These are phyloP conservation scores for Corapipo altera DNA, from an alignment of 2,113 vertebrate genomes.

Conservation along the genomic window DNA sequence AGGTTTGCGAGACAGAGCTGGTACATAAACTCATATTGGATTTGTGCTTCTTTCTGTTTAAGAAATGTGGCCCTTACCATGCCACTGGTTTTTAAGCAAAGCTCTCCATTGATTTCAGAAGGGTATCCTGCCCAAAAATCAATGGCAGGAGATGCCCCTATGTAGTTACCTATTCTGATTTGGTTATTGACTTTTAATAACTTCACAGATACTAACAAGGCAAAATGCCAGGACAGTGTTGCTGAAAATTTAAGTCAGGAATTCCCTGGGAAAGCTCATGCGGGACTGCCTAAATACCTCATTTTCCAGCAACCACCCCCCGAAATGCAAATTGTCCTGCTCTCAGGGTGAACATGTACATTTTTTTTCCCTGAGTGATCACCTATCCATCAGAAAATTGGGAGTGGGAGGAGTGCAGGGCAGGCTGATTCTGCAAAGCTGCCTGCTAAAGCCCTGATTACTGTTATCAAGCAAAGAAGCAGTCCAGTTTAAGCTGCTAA, in stretches of 20 bases:
- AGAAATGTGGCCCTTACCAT: not conserved
- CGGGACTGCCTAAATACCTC: not conserved
- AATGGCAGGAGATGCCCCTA: not conserved
- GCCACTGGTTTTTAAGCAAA: conserved; percentile 17
- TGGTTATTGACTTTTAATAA: conserved; percentile 26
- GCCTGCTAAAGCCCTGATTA: conserved; percentile 62
- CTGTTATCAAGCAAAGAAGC: conserved; percentile 48
- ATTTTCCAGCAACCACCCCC: not conserved
- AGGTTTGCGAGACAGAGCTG: not conserved
- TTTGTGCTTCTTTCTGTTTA: conserved; percentile 5
- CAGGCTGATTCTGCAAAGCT: conserved; percentile 31
- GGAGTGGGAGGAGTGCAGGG: not conserved
- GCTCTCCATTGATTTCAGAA: conserved; percentile 7
- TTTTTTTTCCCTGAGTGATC: not conserved
- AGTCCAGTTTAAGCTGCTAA: conserved; percentile 60
- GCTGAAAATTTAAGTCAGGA: not conserved
- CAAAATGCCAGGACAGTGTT: not conserved
- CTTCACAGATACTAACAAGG: not conserved
- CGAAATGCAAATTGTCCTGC: not conserved
- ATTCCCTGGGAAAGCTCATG: not conserved
- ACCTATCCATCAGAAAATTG: conserved; percentile 13
- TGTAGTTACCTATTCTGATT: conserved; percentile 5
- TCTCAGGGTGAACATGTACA: not conserved
- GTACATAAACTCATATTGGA: not conserved
- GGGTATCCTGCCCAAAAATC: conserved; percentile 6